A percentile compares a stretch with the other conserved stretches of the same genome.
Evolutionary conservation across 2,113 vertebrate genomes (phyloP).

Genomic region (Callocephalon fimbriatum): DNA sequence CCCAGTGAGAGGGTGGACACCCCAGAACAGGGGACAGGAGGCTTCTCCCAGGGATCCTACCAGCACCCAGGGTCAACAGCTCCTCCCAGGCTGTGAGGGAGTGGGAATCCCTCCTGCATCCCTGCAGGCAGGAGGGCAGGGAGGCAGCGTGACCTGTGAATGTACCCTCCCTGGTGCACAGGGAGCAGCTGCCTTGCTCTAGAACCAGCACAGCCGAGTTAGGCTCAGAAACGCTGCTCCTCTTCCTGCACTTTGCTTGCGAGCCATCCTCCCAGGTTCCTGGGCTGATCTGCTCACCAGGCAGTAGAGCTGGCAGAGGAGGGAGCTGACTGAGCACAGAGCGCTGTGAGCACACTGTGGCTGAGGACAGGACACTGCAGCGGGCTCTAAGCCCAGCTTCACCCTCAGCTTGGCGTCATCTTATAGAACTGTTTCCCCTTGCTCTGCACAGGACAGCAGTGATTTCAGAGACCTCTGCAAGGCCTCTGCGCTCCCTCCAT

Average conservation of each 20-base stretch:
- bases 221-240: not conserved
- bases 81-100: not conserved
- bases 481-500: not conserved
- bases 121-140: rapidly evolving
- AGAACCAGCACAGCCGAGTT: not conserved
- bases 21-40: rapidly evolving
- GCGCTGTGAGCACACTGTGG: rapidly evolving
- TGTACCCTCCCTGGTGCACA: rapidly evolving
- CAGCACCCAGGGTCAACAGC: not conserved
- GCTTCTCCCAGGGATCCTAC: not conserved
- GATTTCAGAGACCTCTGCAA: not conserved
- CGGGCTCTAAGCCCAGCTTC: not conserved
- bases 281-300: not conserved
- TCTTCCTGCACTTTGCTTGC: not conserved
- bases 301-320: not conserved
- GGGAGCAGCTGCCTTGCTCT: not conserved
- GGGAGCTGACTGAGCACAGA: rapidly evolving
- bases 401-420: not conserved
- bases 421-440: rapidly evolving
- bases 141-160: not conserved
- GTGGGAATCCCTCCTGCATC: not conserved
- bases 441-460: not conserved
- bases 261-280: not conserved
- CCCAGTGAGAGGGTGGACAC: not conserved
- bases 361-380: not conserved